phyloP scores from a whole-genome alignment of 2,113 vertebrate genomes.

The Proterorhinus semilunaris region DNA sequence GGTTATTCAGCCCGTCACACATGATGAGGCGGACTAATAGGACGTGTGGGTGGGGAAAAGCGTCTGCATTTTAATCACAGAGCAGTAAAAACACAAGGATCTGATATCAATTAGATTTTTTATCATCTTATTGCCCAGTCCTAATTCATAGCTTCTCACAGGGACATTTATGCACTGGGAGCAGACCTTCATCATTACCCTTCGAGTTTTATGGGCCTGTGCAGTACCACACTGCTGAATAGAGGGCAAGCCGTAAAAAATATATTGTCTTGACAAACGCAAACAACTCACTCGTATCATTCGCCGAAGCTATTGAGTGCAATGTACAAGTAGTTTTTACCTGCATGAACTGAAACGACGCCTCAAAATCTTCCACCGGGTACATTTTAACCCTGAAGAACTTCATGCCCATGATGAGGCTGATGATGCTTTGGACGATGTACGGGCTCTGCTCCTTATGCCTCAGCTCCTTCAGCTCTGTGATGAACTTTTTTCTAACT shows the following conservation, averaged over 20 bases:
- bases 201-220: constrained; percentile 48
- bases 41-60: no score
- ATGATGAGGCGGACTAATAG: no score
- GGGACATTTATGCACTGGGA: no score
- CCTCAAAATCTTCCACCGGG: constrained; percentile 98
- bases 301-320: not conserved
- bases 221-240: constrained; percentile 43
- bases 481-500: constrained; percentile 98
- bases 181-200: constrained; percentile 41
- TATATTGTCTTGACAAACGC: constrained; percentile 13
- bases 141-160: no score
- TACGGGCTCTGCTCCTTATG: constrained; percentile 96
- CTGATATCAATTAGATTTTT: no score
- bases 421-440: constrained; percentile 95
- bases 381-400: constrained; percentile 99
- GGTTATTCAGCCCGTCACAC: no score
- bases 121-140: no score
- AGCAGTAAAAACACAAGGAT: no score
- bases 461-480: constrained; percentile 92
- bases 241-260: constrained; percentile 24
- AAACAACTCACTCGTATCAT: not conserved
- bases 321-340: constrained; percentile 57
- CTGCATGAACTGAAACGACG: constrained; percentile 99
- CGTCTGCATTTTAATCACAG: no score
- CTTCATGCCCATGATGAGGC: constrained; percentile 99